Percentiles rank a stretch among this genome's conserved stretches.
These are phyloP conservation scores for Drosophila parthenogenetica DNA, from an alignment of 2,888 invertebrate species.

Conservation along the genomic window DNA sequence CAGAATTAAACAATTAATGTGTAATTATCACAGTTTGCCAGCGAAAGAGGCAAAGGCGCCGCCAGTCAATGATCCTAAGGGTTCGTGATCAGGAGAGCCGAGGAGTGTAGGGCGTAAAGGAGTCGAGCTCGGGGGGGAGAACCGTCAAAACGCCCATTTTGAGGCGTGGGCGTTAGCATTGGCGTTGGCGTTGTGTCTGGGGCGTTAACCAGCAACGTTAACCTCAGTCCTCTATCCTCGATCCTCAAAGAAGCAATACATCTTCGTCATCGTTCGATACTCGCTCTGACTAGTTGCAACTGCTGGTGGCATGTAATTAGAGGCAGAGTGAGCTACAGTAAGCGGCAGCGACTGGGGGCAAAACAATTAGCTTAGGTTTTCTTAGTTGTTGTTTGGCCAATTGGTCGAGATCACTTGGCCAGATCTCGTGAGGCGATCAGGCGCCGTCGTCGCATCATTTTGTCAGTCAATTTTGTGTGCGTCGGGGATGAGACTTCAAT, in stretches of 20 bases:
- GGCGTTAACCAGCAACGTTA: conserved; percentile 33
- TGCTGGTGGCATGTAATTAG: conserved; percentile 48
- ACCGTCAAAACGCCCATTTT: conserved; percentile 73
- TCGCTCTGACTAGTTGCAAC: conserved; percentile 34
- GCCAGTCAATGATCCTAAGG: conserved; percentile 24
- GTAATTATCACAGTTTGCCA: conserved; percentile 82
- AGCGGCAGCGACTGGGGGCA: conserved; percentile 8
- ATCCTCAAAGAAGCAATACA: conserved; percentile 50
- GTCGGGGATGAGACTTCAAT: conserved; percentile 55
- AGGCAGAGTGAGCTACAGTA: conserved; percentile 11
- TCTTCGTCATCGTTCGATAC: conserved; percentile 46
- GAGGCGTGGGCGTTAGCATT: conserved; percentile 63
- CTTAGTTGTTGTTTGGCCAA: conserved; percentile 42
- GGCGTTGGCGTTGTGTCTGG: conserved; percentile 47
- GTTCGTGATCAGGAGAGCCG: conserved; percentile 12
- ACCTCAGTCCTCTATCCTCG: conserved; percentile 23
- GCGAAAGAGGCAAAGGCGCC: conserved; percentile 47
- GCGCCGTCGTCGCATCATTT: conserved; percentile 53
- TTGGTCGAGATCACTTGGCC: conserved; percentile 27
- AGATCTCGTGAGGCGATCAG: conserved; percentile 31
- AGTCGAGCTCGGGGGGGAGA: conserved; percentile 29
- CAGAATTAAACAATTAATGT: conserved; percentile 82
- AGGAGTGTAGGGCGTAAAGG: neutral
- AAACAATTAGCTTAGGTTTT: conserved; percentile 55
- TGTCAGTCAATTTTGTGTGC: conserved; percentile 57